Evolutionary conservation across 2,797 vertebrate genomes (phyloP), one percentile per base, ranked within the genome.

Genomic region (Furcifer pardalis): DNA sequence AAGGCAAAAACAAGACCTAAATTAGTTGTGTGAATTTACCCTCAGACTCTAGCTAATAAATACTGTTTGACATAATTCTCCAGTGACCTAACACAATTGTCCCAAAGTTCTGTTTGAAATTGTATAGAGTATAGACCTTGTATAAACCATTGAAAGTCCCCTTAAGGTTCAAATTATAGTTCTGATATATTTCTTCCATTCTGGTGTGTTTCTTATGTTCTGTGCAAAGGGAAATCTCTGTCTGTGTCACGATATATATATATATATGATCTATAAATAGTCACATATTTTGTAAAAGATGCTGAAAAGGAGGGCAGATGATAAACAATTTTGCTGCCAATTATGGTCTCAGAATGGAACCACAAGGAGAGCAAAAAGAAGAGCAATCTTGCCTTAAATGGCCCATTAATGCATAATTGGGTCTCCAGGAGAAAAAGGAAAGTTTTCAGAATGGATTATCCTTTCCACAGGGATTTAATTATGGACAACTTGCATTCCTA

Each of bases 321-420:
- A 83, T 56, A 81, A 92, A 87, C 62, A 87, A 25, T 81, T 32
- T 4, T 89, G 19, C 8, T 40, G 84, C 37, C 35, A 88, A 69
- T 89, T 89, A 89, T 8, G 52, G 2, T 60, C 89, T 66, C 60
- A 84, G 87, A 23, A 77, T 17, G 46, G 68, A 89, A 85, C 10
- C n/a, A 72, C 32, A 77, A 69, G 83, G 87, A 74, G 10, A 82
- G 1, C 3, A 88, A 60, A 78, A 9, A 68, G 62, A 86, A 5
- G 17, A 72, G 46, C 86, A 81, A 86, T 88, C 40, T 78, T 88
- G 68, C 84, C 89, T 87, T 85, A 90, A 89, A 90, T 78, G 56
- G 62, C 3, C 9, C 77, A 62, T 46, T 84, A 49, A 85, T 87
- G 81, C 1, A 6, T 88, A 91, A 83, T 66, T 81, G 32, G 6